Conservation (phyloP, 2,797 vertebrate genomes). For the Spatula clypeata region DNA sequence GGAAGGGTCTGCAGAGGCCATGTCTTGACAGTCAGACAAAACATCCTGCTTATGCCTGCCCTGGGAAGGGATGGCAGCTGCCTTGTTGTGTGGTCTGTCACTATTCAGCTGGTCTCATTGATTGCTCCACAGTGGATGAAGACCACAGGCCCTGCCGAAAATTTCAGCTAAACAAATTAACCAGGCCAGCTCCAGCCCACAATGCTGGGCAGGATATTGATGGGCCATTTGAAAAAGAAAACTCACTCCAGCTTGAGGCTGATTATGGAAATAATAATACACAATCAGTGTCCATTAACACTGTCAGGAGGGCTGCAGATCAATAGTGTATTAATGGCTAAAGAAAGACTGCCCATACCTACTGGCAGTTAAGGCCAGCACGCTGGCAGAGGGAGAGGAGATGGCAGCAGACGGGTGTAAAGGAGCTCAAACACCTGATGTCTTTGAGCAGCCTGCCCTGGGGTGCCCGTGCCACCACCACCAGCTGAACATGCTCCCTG, state of each 20-base stretch:
- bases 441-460: background rate
- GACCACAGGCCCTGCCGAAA: constrained; percentile 35
- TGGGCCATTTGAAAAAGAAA: constrained; percentile 54
- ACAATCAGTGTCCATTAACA: constrained; percentile 75
- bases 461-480: background rate
- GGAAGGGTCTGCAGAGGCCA: background rate
- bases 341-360: constrained; percentile 20
- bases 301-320: constrained; percentile 45
- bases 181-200: constrained; percentile 24
- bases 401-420: background rate
- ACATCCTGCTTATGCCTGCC: background rate
- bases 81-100: background rate
- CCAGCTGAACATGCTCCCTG: background rate
- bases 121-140: constrained; percentile 19
- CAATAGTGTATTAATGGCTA: constrained; percentile 66
- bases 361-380: constrained; percentile 9
- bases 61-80: background rate
- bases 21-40: background rate
- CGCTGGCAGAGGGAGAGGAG: background rate
- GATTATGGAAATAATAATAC: constrained; percentile 78
- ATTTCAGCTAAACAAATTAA: constrained; percentile 59
- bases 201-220: constrained; percentile 16
- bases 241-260: constrained; percentile 72
- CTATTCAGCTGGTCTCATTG: background rate
- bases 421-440: background rate